Evolutionary conservation across 2,888 invertebrate genomes (phyloP), one percentile per base, ranked within the genome.

Genomic region (Lasioglossum figueresi): DNA sequence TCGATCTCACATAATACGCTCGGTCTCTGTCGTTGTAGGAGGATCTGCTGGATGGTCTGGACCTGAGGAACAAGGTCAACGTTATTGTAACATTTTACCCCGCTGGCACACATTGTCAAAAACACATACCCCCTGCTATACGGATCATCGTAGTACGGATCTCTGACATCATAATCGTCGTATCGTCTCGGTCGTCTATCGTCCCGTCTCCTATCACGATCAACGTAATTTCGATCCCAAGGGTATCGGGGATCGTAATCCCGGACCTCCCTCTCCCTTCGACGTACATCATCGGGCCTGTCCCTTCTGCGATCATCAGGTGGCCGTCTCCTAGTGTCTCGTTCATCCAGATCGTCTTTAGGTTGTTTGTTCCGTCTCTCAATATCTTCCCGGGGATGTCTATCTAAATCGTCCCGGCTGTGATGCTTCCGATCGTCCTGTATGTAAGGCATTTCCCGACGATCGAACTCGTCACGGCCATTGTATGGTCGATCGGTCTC

Each of bases 11-110:
- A 72, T 93, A 94, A 80, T 93, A 93, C 73, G 94, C 95, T 59
- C 95, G 91, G 43, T 95, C 95, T 78, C 95, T 93, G 71, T 95
- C 95, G 45, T 95, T 95, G 88, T 94, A 95, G 23, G 95, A 95
- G 43, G 95, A 95, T 91, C 95, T 93, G 83, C 95, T 95, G 5
- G 95, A 95, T 56, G 95, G 95, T 68, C 95, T 93, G 63, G 95
- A 95, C 82, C 94, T 94, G 43, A 68, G 76, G 52, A 76, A 79
- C n/a, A 66, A 23, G 48, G 4, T 74, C 19, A 27, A 68, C 63
- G 68, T 19, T 76, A 72, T 37, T 48, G 48, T n/a, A 16, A 40
- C 12, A n/a, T 12, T 2, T 23, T 23, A 68, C 1, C 23, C 8
- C 0, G 4, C 23, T 23, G 68, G 3, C 37, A 19, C 14, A 68